Base-by-base conservation (phyloP, 2,797 vertebrate genomes). In the Sternarchorhynchus goeldii region DNA sequence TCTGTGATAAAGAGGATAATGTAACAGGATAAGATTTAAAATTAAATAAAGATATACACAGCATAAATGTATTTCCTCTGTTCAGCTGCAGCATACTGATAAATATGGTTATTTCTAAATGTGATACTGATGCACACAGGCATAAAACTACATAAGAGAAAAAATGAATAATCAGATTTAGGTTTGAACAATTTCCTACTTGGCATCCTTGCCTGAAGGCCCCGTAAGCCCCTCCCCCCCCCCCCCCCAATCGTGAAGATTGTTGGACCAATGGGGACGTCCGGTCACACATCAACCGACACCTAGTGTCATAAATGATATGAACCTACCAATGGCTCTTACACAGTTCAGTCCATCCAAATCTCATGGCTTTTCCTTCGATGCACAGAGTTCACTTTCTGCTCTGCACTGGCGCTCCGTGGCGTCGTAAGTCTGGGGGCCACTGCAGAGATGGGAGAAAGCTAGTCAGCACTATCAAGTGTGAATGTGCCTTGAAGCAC, bases 61-160 rank as follows among this genome's bases (percentile, higher is more conserved):
- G 66, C 45, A 31, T 53, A 53, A 68, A 68, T 20, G 6, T 17
- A 68, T 53, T 68, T 68, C 21, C 41, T 68, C 66, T 68, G 66
- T 68, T 68, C 39, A 6, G 20, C 50, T 8, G 20, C 41, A 10
- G 45, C 20, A 12, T 21, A 53, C 41, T 18, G 12, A 68, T 68
- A 45, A 67, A 67, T 50, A 6, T 50, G 12, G 6, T 29, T 29
- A 8, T 66, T 21, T 14, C 65, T 25, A 20, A 29, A 50, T 29
- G 45, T 50, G 65, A 45, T 16, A 25, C 20, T 21, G 20, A 20
- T 21, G 36, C 31, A 20, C 20, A 50, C 36, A 36, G 32, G 39
- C 32, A n/a, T 20, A n/a, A 18, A 39, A 39, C 60, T 14, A 12
- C 45, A 50, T 5, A 18, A 64, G 63, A 65, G 10, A 20, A 65